Percentiles rank a stretch among this genome's conserved stretches.
phyloP scores from a whole-genome alignment of 1,140 invertebrate species.

The Thalassaphorura encarpata region DNA sequence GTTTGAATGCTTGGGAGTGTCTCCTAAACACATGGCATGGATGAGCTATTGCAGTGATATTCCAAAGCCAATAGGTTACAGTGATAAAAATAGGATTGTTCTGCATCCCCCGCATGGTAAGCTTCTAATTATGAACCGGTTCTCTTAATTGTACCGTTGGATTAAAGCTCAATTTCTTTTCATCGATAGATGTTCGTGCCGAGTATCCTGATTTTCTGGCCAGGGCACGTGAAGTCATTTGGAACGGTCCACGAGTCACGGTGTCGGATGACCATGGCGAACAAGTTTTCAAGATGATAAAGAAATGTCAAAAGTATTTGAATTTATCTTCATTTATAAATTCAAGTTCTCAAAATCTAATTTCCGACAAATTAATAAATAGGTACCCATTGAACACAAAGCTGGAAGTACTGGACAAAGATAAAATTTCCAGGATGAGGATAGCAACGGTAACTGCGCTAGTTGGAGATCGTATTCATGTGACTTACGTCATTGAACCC shows the following conservation, averaged over 20 bases:
- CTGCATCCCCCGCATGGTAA: slow-evolving; percentile 5
- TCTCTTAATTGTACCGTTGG: not conserved
- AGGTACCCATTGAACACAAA: not conserved
- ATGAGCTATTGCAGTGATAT: slow-evolving; percentile 18
- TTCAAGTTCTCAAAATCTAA: not conserved
- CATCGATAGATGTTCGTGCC: not conserved
- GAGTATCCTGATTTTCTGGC: not conserved
- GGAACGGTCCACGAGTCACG: not conserved
- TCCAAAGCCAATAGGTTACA: slow-evolving; percentile 8
- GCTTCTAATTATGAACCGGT: no score
- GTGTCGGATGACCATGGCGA: not conserved
- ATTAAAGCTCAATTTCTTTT: not conserved
- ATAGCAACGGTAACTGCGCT: slow-evolving; percentile 79
- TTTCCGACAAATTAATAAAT: not conserved
- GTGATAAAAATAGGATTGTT: not conserved
- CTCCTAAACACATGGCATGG: not conserved
- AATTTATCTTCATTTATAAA: not conserved
- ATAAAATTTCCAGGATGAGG: slow-evolving; percentile 83
- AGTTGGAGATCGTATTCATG: slow-evolving; percentile 77
- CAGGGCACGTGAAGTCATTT: no score
- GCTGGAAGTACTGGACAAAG: slow-evolving; percentile 84
- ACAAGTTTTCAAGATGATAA: not conserved
- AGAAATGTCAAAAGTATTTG: not conserved
- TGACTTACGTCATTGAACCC: slow-evolving; percentile 52
- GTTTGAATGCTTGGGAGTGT: slow-evolving; percentile 13